Base-by-base conservation (phyloP, 2,113 vertebrate genomes). In the Noturus placidus region DNA sequence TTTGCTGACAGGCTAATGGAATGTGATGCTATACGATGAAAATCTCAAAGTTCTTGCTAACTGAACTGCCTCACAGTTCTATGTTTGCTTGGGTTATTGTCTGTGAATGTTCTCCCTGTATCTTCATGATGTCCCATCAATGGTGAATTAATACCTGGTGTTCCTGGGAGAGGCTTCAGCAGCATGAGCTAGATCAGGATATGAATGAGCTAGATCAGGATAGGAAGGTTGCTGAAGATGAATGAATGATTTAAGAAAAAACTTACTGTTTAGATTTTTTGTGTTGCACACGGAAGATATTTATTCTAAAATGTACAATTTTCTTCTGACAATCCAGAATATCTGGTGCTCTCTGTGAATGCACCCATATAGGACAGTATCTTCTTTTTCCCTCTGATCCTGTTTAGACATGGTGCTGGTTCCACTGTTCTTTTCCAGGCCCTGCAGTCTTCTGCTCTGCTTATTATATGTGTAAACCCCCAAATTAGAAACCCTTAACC, bases 401-500 rank as follows among this genome's bases (percentile, higher is more conserved):
- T 70, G 80, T 82, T 79, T 35, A 80, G 42, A 54, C 84, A 81
- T 38, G 59, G 33, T n/a, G 79, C 69, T 50, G 57, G 35, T 54
- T 77, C 84, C 52, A 33, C 20, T 27, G 70, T 35, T 22, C 78
- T 78, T 35, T 56, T 27, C 61, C 86, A 38, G 85, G 61, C 63
- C n/a, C 67, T 76, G 50, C 46, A 35, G 70, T 77, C 35, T 78
- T 20, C 70, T 46, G 25, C 70, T 80, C 20, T 5, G 69, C 70
- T 90, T 67, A 65, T 86, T 83, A 79, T 50, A 77, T 19, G 5
- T 76, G 50, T 63, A 69, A 85, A 69, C 50, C 69, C 67, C 6
- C 77, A 76, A 42, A 46, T 63, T 27, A 7, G n/a, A n/a, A n/a
- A n/a, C n/a, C n/a, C n/a, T n/a, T n/a, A n/a, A n/a, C n/a, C n/a